Evolutionary conservation across 1,140 invertebrate genomes (phyloP), one percentile per base, ranked within the genome.

Genomic region (Parasteatoda tepidariorum): DNA sequence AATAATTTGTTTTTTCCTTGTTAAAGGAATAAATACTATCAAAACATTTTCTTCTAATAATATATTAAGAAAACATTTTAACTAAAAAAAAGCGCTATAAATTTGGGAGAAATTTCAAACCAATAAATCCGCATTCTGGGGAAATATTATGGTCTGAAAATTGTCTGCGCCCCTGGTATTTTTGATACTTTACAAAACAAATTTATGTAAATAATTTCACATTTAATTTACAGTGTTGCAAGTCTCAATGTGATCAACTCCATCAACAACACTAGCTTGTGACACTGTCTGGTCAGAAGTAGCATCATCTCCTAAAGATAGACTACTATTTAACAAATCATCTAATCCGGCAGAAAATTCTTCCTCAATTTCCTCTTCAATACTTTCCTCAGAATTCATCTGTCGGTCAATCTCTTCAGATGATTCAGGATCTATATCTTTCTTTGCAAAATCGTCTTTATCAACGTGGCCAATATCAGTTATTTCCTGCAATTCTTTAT

Each of bases 241-340:
- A 30, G 66, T 18, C 33, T 84, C 83, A 38, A 84, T 57, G 26
- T 84, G 70, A 48, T 84, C 83, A 41, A 74, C 38, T n/a, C 83
- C 83, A 57, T 68, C 73, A 15, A 76, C 73, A 33, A 67, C 41
- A 57, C 81, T 83, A 5, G 54, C 31, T 30, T 78, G 71, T 7
- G 83, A 84, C 6, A 76, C 55, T 28, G 62, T 84, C 34, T 84
- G 75, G 78, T 79, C 74, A 24, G 83, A 62, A n/a, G 83, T 79
- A 5, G 67, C 66, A 64, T 84, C 74, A 64, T 78, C 75, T 13
- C 33, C 83, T 31, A 84, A 38, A 18, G 83, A 84, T 13, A 84
- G 64, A 48, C 83, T 84, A 57, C 74, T 84, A 54, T 84, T 84
- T 15, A 84, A 55, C 22, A 84, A 59, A 57, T 84, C 83, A n/a